phyloP scores from a whole-genome alignment of 2,113 vertebrate genomes.

The Ptyas mucosa region DNA sequence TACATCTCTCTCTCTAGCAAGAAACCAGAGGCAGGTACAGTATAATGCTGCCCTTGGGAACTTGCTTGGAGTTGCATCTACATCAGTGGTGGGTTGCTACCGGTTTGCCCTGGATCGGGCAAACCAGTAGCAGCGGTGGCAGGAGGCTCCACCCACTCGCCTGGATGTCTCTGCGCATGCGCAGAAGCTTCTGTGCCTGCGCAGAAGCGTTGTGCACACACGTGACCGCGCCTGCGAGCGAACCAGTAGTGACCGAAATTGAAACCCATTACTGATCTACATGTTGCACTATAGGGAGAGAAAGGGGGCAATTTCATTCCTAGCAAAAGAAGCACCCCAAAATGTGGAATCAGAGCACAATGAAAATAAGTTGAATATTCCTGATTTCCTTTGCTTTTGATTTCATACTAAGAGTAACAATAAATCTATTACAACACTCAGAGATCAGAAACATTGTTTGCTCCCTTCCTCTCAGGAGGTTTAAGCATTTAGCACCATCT shows the following conservation, averaged over 20 bases:
- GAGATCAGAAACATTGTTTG: slow-evolving; percentile 5
- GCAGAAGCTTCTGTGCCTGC: no score
- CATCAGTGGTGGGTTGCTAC: no score
- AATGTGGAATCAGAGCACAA: not conserved
- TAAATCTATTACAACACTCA: not conserved
- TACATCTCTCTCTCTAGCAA: not conserved
- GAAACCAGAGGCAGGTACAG: not conserved
- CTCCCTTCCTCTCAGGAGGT: not conserved
- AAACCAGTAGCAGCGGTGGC: no score
- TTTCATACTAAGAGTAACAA: not conserved
- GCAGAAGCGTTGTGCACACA: no score
- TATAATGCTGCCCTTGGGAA: not conserved
- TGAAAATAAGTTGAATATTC: not conserved
- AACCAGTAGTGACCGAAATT: no score
- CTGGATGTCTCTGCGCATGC: no score
- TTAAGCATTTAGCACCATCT: slow-evolving; percentile 20
- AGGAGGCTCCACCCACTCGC: no score
- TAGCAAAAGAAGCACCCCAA: not conserved
- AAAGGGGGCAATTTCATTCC: not conserved
- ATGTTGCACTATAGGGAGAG: not conserved
- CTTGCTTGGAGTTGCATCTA: not conserved
- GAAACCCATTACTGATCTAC: no score
- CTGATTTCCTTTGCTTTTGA: not conserved
- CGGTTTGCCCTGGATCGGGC: no score
- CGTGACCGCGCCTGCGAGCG: no score